Percentiles rank a stretch among this genome's conserved stretches.
Evolutionary conservation across 2,797 vertebrate species (phyloP).

Genomic region (Diglossa cyanea): DNA sequence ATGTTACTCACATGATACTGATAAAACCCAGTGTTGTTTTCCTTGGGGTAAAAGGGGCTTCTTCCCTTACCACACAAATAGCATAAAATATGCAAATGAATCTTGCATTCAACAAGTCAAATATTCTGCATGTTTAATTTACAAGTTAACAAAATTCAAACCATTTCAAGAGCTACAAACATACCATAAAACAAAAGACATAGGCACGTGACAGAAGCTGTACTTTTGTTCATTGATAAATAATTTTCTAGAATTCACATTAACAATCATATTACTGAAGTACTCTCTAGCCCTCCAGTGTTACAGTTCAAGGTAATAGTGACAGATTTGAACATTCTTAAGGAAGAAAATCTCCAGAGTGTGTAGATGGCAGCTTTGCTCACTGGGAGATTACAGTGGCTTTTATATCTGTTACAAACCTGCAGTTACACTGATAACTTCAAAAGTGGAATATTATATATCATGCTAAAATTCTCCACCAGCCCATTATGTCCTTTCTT

Average conservation of each 20-base stretch:
- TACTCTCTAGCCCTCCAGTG: constrained; percentile 34
- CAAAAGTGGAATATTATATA: constrained; percentile 44
- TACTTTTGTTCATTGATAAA: constrained; percentile 44
- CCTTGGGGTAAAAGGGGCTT: not conserved
- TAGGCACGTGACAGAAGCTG: constrained; percentile 7
- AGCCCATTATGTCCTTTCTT: constrained; percentile 40
- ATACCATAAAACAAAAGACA: constrained; percentile 11
- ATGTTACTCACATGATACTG: not conserved
- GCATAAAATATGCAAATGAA: not conserved
- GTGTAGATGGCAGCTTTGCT: constrained; percentile 7
- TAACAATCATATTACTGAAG: constrained; percentile 56
- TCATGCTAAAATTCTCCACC: constrained; percentile 59
- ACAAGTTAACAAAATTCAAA: constrained; percentile 2
- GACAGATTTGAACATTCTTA: constrained; percentile 64
- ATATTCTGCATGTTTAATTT: constrained; percentile 11
- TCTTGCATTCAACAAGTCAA: constrained; percentile 29
- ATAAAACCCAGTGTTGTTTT: not conserved
- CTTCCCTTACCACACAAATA: not conserved
- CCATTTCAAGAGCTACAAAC: not conserved
- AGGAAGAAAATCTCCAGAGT: constrained; percentile 53
- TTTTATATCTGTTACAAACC: constrained; percentile 59
- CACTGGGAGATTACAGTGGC: constrained; percentile 51
- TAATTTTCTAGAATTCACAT: constrained; percentile 64
- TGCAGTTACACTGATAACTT: constrained; percentile 53
- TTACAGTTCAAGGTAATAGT: constrained; percentile 61